A percentile compares a stretch with the other conserved stretches of the same genome.
Conservation (phyloP, 2,797 vertebrate species). For the Cheirogaleus major region DNA sequence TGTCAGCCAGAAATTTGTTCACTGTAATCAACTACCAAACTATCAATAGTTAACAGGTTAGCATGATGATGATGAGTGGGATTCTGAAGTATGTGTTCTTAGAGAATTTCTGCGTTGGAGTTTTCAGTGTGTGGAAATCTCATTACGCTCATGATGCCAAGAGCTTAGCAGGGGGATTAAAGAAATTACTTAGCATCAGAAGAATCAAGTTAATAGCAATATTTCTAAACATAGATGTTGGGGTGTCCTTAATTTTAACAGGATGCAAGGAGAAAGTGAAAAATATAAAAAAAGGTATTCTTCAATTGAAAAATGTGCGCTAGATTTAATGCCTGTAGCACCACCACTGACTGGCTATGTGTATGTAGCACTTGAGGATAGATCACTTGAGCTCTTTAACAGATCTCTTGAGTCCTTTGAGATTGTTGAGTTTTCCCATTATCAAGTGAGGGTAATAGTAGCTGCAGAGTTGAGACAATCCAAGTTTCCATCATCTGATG, state of each 20-base stretch:
- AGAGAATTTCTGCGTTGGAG: background rate
- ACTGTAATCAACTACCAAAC: background rate
- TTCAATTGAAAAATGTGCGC: background rate
- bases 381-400: background rate
- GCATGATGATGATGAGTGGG: background rate
- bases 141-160: background rate
- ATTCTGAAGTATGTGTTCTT: background rate
- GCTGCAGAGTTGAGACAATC: background rate
- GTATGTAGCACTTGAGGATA: background rate
- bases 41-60: background rate
- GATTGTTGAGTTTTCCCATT: background rate
- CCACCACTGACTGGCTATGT: background rate
- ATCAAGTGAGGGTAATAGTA: background rate
- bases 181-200: slow-evolving; percentile 5
- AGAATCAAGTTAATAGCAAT: slow-evolving; percentile 13
- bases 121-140: background rate
- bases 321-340: background rate
- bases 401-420: background rate
- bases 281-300: background rate
- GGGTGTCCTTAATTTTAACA: background rate
- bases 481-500: background rate
- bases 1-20: slow-evolving; percentile 26
- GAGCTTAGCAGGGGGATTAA: background rate
- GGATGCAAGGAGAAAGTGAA: background rate
- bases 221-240: slow-evolving; percentile 1